Percentiles rank a stretch among this genome's conserved stretches.
phyloP scores from a whole-genome alignment of 2,797 vertebrate genomes.

The Parotocinclus haroldoi region DNA sequence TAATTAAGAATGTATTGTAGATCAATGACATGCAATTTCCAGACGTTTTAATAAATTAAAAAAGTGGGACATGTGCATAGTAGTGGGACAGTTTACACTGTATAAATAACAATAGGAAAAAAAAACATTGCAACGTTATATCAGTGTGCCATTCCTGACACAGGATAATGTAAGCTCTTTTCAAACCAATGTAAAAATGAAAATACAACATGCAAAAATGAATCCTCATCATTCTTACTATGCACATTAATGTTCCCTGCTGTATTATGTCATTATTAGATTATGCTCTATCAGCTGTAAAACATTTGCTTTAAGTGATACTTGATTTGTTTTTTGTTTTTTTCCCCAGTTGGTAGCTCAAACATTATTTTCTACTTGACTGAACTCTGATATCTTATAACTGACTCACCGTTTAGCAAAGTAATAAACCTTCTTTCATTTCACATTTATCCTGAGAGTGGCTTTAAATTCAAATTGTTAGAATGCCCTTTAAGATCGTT shows the following conservation, averaged over 20 bases:
- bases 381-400: slow-evolving; percentile 15
- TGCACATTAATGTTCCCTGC: not conserved
- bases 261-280: slow-evolving; percentile 4
- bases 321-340: slow-evolving; percentile 21
- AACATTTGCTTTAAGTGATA: not conserved
- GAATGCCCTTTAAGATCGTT: not conserved
- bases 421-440: not conserved
- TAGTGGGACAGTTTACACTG: too few species aligned
- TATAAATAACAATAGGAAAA: too few species aligned
- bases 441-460: not conserved
- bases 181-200: too few species aligned
- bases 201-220: too few species aligned
- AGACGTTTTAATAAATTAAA: too few species aligned
- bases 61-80: too few species aligned
- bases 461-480: too few species aligned
- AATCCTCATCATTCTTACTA: not conserved
- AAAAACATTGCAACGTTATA: too few species aligned
- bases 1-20: too few species aligned
- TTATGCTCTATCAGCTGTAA: slow-evolving; percentile 19
- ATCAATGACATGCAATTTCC: too few species aligned
- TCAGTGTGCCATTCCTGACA: too few species aligned
- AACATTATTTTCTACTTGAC: slow-evolving; percentile 1
- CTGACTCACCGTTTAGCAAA: not conserved
- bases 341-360: slow-evolving; percentile 19
- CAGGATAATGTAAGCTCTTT: too few species aligned